Evolutionary conservation across 1,140 invertebrate species (phyloP), one percentile per base, ranked within the genome.

Genomic region (Drosophila asahinai): DNA sequence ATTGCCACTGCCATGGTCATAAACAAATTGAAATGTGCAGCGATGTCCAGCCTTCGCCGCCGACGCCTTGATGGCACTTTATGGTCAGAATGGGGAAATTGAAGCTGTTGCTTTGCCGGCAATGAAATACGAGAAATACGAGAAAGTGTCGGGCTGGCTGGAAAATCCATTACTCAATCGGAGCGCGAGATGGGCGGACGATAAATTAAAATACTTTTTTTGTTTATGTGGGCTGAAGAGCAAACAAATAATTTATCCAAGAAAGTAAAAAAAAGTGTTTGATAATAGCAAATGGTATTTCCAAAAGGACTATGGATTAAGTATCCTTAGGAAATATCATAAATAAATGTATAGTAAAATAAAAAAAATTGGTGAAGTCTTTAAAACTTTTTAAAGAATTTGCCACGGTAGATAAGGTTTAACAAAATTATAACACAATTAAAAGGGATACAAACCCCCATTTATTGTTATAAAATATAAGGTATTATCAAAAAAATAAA

Each of bases 21-120:
- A 84, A 87, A 87, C 84, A 87, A 89, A 87, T 87, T 89, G 83
- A 89, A 87, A 74, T 84, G 71, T 73, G 68, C 84, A 83, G 49
- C 76, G 25, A 43, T 61, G 57, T 51, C 68, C 68, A 38, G n/a
- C 57, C 55, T 55, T 30, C 33, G 49, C 54, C 40, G 63, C 33
- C 55, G 36, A 36, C 54, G 54, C 54, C 74, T 77, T 67, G 73
- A 74, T 73, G 71, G 67, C 45, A 78, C 74, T 78, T 78, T 78
- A 78, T 58, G 75, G 57, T 22, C 65, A 68, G 64, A 77, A 68
- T 51, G 57, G 74, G 65, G 65, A 78, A 78, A 77, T 72, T 51
- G 70, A 70, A 68, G 49, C 75, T 77, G 80, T 71, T 76, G 79
- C 61, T 64, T n/a, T 52, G 40, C 33, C 49, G 33, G 59, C 40